phyloP scores from a whole-genome alignment of 92 coral and sea anemone genomes.

The Epizoanthus fatuus region DNA sequence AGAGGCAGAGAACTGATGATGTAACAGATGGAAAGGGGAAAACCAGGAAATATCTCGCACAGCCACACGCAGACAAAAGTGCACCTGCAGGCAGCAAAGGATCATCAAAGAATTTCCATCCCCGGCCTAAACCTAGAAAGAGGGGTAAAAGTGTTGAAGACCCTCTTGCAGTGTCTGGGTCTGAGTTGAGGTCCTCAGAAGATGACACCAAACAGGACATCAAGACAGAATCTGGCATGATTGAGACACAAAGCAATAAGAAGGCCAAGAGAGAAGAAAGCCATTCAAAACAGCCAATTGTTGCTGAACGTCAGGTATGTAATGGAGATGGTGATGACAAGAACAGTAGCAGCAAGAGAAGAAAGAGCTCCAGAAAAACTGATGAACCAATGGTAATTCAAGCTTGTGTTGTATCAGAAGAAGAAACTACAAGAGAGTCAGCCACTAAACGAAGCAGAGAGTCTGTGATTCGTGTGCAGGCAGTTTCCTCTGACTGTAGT shows the following conservation, averaged over 20 bases:
- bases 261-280: slow-evolving; percentile 29
- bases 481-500: slow-evolving; percentile 41
- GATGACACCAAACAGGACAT: background rate
- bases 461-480: slow-evolving; percentile 57
- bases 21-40: slow-evolving; percentile 10
- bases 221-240: background rate
- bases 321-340: slow-evolving; percentile 22
- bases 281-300: background rate
- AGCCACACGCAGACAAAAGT: background rate
- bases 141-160: slow-evolving; percentile 32
- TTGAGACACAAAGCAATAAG: slow-evolving; percentile 9
- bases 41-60: background rate
- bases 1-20: slow-evolving; percentile 26
- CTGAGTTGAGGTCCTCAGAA: background rate
- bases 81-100: background rate
- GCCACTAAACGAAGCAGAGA: slow-evolving; percentile 27
- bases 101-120: background rate
- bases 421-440: background rate
- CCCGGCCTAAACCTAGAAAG: slow-evolving; percentile 31
- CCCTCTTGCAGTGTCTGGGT: background rate
- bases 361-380: background rate
- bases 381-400: slow-evolving; percentile 56
- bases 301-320: background rate
- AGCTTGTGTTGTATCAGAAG: slow-evolving; percentile 62
- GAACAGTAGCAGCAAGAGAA: background rate